phyloP scores from a whole-genome alignment of 2,888 invertebrate genomes.

The Pristionchus exspectatus region DNA sequence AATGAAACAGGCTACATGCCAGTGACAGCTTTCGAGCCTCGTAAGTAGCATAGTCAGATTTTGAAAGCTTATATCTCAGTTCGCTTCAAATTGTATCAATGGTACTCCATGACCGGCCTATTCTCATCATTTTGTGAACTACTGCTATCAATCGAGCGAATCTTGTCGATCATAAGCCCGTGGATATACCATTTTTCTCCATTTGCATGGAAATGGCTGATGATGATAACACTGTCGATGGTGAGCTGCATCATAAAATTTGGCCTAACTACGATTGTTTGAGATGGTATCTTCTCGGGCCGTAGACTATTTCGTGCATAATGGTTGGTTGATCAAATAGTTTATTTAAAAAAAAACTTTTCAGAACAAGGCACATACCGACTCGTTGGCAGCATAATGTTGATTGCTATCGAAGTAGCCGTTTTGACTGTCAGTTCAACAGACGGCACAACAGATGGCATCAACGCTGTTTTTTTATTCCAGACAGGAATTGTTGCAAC shows the following conservation, averaged over 20 bases:
- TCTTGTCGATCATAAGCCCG: neutral
- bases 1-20: slow-evolving; percentile 13
- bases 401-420: neutral
- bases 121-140: neutral
- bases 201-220: neutral
- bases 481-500: neutral
- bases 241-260: neutral
- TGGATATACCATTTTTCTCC: neutral
- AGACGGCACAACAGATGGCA: no score
- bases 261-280: neutral
- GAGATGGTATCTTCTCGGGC: neutral
- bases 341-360: neutral
- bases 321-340: neutral
- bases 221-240: neutral
- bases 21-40: neutral
- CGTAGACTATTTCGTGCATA: neutral
- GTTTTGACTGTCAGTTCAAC: neutral
- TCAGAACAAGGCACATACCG: neutral
- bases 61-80: no score
- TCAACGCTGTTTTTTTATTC: neutral
- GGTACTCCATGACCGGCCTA: neutral
- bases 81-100: neutral
- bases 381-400: neutral
- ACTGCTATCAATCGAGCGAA: neutral
- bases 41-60: neutral